Base-by-base conservation (phyloP, 2,888 invertebrate genomes). In the Antitype chi region DNA sequence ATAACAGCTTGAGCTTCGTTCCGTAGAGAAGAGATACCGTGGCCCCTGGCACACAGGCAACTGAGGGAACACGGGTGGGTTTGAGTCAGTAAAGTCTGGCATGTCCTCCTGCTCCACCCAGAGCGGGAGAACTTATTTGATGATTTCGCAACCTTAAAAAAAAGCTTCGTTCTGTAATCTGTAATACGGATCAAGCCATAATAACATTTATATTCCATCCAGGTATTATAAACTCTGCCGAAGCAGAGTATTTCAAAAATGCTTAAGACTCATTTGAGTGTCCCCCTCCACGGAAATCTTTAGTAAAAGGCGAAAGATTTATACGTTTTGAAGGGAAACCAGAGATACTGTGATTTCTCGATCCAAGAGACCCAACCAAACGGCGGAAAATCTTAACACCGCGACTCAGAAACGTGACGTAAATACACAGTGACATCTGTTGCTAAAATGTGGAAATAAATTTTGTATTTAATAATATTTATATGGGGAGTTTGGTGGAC, bases 301-400 rank as follows among this genome's bases (percentile, higher is more conserved):
- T 97, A 98, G 97, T 97, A 97, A 97, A 97, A 97, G 97, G 97
- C 97, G 97, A 98, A 98, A 97, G 97, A 97, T 98, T 97, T 98
- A 97, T 97, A 92, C 97, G 97, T 97, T 93, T 94, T 97, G 97
- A 97, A 97, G 97, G 97, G 97, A 97, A 97, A 96, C 97, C 97
- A 97, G 97, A 97, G 85, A 67, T 84, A 60, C 0, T 6, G 6
- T 2, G n/a, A 0, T 0, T 0, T 0, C 0, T 11, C 0, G 1
- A 0, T 17, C 0, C 17, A 6, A 20, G 17, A 7, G 3, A 79
- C 84, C 80, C 59, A 84, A 80, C 71, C 64, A 15, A 80, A 60
- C 80, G 64, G 0, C 20, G n/a, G 32, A 60, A n/a, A 60, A 17
- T 68, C 11, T 68, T n/a, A 11, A 32, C 62, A 68, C n/a, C 68